phyloP scores from a whole-genome alignment of 2,113 vertebrate genomes.

The Phycodurus eques region DNA sequence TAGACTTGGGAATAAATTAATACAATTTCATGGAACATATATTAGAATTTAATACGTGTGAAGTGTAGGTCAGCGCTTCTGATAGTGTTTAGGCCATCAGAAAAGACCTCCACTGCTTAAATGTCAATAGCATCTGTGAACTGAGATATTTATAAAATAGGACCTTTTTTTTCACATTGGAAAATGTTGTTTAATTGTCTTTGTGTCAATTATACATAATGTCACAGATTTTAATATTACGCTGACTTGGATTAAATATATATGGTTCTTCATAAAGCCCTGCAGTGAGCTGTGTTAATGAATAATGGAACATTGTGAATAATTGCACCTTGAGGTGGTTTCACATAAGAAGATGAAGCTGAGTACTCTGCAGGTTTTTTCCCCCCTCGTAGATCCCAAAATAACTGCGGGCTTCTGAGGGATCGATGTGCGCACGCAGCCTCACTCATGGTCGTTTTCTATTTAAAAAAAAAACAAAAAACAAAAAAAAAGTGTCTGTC shows the following conservation, averaged over 20 bases:
- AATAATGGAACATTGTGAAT: constrained; percentile 6
- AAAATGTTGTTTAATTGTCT: no score
- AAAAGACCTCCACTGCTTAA: no score
- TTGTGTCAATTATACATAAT: not conserved
- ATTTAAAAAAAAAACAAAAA: not conserved
- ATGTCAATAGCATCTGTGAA: no score
- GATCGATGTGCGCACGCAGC: constrained; percentile 17
- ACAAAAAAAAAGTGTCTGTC: not conserved
- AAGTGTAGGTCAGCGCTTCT: no score
- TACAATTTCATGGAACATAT: no score
- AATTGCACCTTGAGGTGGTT: constrained; percentile 16
- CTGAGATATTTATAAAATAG: no score
- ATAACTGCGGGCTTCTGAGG: constrained; percentile 32
- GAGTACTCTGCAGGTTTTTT: constrained; percentile 20
- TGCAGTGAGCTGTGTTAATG: not conserved
- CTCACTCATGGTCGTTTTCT: constrained; percentile 27
- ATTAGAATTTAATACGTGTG: no score
- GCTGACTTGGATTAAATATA: not conserved
- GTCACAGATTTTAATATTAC: not conserved
- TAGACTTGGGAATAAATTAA: no score
- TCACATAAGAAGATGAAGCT: constrained; percentile 20
- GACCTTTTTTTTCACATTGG: no score
- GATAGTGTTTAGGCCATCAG: no score
- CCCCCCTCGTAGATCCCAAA: constrained; percentile 33
- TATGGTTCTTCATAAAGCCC: not conserved